These are phyloP conservation scores for Daktulosphaira vitifoliae DNA, from an alignment of 1,140 invertebrate genomes.

Conservation along the genomic window DNA sequence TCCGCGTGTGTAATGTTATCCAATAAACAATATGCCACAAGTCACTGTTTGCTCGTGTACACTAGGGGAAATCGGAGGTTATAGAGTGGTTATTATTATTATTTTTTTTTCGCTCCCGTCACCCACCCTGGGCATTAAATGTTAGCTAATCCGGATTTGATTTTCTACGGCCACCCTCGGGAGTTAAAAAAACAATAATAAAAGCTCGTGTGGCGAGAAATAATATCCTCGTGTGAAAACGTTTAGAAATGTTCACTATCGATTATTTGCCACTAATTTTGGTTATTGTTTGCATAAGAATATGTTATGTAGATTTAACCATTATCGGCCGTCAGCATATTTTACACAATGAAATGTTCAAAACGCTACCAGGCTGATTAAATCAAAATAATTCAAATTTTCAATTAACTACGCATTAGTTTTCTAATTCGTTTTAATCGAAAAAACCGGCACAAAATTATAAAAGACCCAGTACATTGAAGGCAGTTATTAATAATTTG, in stretches of 20 bases:
- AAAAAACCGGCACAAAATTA: too few species aligned
- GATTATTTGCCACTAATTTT: background rate
- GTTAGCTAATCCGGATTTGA: constrained; percentile 31
- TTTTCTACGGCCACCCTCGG: constrained; percentile 11
- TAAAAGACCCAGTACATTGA: too few species aligned
- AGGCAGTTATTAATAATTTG: too few species aligned
- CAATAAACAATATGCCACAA: constrained; percentile 34
- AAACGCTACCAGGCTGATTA: too few species aligned
- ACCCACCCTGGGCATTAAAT: background rate
- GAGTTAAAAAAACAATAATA: constrained; percentile 3
- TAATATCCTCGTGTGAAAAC: constrained; percentile 30
- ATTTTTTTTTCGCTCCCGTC: background rate
- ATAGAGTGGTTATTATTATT: constrained; percentile 18
- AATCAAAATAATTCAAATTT: too few species aligned
- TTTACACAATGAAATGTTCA: too few species aligned
- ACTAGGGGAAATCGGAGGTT: background rate
- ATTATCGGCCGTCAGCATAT: too few species aligned
- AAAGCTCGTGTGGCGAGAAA: constrained; percentile 1
- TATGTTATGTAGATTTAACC: too few species aligned
- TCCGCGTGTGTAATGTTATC: constrained; percentile 21
- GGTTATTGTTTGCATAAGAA: constrained; percentile 11
- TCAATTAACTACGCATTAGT: too few species aligned
- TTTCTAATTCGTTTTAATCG: too few species aligned
- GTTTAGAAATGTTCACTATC: background rate
- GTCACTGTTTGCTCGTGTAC: constrained; percentile 25